A percentile compares a stretch with the other conserved stretches of the same genome.
Conservation (phyloP, 2,888 invertebrate species). For the Crioceris asparagi region DNA sequence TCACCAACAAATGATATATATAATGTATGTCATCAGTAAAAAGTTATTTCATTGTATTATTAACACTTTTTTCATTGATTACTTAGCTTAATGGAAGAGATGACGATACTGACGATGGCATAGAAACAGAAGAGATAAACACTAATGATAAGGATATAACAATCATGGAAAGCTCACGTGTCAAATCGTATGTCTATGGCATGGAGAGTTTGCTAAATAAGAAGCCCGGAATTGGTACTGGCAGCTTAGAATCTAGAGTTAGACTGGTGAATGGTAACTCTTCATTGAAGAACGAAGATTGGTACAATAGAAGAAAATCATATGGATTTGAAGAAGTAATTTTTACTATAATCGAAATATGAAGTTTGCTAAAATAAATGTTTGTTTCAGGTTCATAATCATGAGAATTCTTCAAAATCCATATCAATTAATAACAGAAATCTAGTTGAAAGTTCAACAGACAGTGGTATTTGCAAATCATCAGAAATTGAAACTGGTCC, state of each 20-base stretch:
- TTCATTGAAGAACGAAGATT: slow-evolving; percentile 44
- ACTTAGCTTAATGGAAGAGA: slow-evolving; percentile 6
- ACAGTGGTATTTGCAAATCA: slow-evolving; percentile 65
- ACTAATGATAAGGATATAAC: slow-evolving; percentile 1
- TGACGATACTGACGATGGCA: slow-evolving; percentile 38
- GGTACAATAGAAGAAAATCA: slow-evolving; percentile 66
- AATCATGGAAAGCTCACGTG: slow-evolving; percentile 9
- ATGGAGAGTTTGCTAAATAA: slow-evolving; percentile 35
- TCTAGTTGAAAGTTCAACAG: slow-evolving; percentile 64
- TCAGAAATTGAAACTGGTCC: slow-evolving; percentile 48
- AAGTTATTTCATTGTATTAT: background rate
- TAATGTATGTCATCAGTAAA: slow-evolving; percentile 13
- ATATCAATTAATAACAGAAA: slow-evolving; percentile 39
- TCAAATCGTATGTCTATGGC: slow-evolving; percentile 36
- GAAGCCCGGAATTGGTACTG: slow-evolving; percentile 37
- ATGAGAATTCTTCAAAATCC: slow-evolving; percentile 24
- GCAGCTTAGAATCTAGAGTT: slow-evolving; percentile 40
- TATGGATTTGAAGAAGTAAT: slow-evolving; percentile 54
- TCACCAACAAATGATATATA: slow-evolving; percentile 37
- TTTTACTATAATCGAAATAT: too few species aligned
- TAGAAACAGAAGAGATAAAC: slow-evolving; percentile 35
- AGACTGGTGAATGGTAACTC: slow-evolving; percentile 32
- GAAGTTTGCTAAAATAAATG: background rate
- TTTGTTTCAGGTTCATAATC: slow-evolving; percentile 19
- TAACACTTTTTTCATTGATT: too few species aligned